Evolutionary conservation across 2,888 invertebrate genomes (phyloP).

Genomic region (Leptopilina syphax): DNA sequence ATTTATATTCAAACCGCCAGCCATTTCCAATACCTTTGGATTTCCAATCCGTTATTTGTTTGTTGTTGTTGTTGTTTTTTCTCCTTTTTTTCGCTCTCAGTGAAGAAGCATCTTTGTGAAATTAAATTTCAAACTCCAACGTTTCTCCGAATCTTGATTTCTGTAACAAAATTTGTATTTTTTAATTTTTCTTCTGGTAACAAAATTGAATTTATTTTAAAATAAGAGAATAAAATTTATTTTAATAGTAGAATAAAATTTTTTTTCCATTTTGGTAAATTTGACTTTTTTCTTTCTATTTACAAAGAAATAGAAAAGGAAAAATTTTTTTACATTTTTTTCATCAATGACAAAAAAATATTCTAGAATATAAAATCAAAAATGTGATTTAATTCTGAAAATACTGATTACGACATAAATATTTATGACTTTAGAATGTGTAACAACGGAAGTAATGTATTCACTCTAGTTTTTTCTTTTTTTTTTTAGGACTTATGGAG

Average conservation of each 20-base stretch:
- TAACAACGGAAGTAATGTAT: slow-evolving; percentile 3
- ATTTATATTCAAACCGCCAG: slow-evolving; percentile 63
- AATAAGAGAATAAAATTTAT: no score
- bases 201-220: no score
- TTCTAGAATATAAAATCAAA: not conserved
- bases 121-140: not conserved
- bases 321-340: not conserved
- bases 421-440: slow-evolving; percentile 7
- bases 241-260: no score
- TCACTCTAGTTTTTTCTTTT: no score
- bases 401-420: slow-evolving; percentile 20
- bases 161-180: not conserved
- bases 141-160: not conserved
- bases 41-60: not conserved
- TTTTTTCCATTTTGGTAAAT: no score
- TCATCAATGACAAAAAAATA: no score
- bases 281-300: no score
- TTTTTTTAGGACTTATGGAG: not conserved
- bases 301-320: no score
- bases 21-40: slow-evolving; percentile 56
- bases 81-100: not conserved
- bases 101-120: not conserved
- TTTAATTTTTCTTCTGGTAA: not conserved
- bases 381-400: slow-evolving; percentile 13
- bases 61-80: not conserved